Conservation (phyloP, 2,113 vertebrate species). For the Phyllostomus discolor region DNA sequence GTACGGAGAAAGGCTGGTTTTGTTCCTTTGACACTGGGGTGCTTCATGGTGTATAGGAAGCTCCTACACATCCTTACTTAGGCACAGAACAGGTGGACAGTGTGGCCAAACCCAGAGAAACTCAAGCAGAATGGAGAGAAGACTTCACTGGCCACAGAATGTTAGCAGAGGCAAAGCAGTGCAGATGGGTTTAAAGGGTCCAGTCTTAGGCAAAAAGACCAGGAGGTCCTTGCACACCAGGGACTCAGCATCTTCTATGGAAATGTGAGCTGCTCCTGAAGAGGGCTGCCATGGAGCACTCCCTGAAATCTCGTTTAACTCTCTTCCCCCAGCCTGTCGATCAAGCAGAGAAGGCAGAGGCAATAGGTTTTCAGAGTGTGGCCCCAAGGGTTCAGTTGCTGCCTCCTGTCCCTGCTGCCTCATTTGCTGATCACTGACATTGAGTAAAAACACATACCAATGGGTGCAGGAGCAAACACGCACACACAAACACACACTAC, state of each 20-base stretch:
- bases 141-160: background rate
- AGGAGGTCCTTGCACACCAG: background rate
- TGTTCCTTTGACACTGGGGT: background rate
- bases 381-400: background rate
- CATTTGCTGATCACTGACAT: background rate
- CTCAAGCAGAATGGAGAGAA: background rate
- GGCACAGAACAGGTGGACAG: background rate
- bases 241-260: background rate
- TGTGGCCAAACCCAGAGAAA: background rate
- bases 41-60: background rate
- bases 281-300: background rate
- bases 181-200: background rate
- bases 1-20: background rate
- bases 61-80: background rate
- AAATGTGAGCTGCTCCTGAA: background rate
- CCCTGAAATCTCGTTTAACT: background rate
- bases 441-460: background rate
- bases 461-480: rapidly evolving
- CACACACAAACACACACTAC: background rate
- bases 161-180: background rate
- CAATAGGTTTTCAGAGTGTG: background rate
- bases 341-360: background rate
- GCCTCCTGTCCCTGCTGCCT: background rate
- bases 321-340: background rate
- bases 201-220: background rate